Percentiles rank a stretch among this genome's conserved stretches.
Evolutionary conservation across 2,113 vertebrate species (phyloP).

Genomic region (Struthio camelus): DNA sequence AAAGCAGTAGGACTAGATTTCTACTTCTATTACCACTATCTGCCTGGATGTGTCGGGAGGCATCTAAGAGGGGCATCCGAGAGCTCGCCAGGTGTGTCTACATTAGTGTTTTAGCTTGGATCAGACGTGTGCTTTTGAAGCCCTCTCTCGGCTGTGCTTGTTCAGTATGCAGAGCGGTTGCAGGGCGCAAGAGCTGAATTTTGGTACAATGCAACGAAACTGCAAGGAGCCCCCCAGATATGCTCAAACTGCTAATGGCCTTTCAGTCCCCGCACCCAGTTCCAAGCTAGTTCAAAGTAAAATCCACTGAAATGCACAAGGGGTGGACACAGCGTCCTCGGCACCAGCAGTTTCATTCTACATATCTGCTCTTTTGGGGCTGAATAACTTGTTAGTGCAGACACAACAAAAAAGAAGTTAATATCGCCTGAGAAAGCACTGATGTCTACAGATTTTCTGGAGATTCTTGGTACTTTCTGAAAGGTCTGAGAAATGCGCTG

Average conservation of each 20-base stretch:
- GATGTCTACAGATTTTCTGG: background rate
- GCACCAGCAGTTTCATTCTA: background rate
- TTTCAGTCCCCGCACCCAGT: background rate
- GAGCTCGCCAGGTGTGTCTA: background rate
- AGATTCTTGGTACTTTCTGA: background rate
- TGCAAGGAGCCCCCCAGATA: background rate
- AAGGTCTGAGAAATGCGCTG: background rate
- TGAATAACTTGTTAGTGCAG: background rate
- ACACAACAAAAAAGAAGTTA: background rate
- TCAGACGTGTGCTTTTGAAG: too few relatives aligned
- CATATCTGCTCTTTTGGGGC: background rate
- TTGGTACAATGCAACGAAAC: background rate
- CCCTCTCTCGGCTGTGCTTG: accelerated
- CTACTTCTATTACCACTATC: background rate
- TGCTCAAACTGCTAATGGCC: background rate
- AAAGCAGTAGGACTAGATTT: background rate
- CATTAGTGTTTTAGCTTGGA: background rate
- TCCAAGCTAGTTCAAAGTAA: background rate
- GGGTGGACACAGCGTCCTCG: background rate
- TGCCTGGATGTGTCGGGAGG: background rate
- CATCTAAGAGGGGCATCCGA: background rate
- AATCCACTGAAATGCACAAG: accelerated
- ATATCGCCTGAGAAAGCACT: background rate
- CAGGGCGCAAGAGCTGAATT: background rate
- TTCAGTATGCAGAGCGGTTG: background rate